phyloP scores from a whole-genome alignment of 2,888 invertebrate genomes.

The Pterostichus madidus region DNA sequence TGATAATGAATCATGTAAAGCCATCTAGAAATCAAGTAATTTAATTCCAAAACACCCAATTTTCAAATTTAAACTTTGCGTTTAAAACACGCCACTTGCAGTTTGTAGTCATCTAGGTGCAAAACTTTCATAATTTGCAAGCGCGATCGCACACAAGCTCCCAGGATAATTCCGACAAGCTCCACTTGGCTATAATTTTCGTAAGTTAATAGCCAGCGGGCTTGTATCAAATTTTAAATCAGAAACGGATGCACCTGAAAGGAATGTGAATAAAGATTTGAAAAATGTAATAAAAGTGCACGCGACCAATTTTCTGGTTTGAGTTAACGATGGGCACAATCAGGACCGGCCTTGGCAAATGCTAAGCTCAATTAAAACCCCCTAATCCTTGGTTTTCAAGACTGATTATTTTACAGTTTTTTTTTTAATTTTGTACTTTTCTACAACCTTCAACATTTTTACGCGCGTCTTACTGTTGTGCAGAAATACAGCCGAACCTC shows the following conservation, averaged over 20 bases:
- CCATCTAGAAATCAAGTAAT: conserved; percentile 5
- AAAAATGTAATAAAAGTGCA: conserved; percentile 46
- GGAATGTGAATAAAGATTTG: conserved; percentile 44
- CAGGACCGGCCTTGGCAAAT: too few species aligned
- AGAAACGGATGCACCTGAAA: conserved; percentile 54
- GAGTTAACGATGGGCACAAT: conserved; percentile 5
- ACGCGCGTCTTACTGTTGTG: too few species aligned
- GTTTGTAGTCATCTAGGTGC: conserved; percentile 14
- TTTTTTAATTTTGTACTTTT: too few species aligned
- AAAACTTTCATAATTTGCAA: conserved; percentile 31
- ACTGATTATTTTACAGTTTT: too few species aligned
- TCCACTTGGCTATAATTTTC: conserved; percentile 6
- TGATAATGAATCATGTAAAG: background rate
- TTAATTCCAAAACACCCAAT: conserved; percentile 15
- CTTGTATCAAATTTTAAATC: conserved; percentile 33
- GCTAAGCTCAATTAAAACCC: too few species aligned
- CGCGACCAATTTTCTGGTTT: conserved; percentile 35
- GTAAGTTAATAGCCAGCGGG: conserved; percentile 25
- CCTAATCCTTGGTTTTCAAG: too few species aligned
- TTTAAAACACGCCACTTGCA: conserved; percentile 19
- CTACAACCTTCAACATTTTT: too few species aligned
- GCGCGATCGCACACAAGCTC: background rate
- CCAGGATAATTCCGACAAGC: conserved; percentile 12
- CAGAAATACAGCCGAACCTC: too few species aligned
- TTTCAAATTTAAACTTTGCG: conserved; percentile 28